These are phyloP conservation scores for Eubucco bourcierii DNA, from an alignment of 2,113 vertebrate genomes.

Conservation along the genomic window DNA sequence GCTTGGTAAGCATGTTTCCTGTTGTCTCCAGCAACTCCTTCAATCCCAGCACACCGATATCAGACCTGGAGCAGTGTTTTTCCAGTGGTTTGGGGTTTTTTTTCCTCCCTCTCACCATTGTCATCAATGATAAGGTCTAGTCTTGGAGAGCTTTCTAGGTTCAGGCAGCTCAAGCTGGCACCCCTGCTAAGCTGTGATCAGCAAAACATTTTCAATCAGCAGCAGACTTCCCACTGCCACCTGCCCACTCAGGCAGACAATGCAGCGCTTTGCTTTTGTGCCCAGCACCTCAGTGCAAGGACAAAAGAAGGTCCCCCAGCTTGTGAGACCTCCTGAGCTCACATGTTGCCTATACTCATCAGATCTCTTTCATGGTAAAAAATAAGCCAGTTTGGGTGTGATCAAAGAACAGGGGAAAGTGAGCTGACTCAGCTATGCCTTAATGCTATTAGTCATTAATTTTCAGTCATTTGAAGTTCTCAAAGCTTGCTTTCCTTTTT, in stretches of 20 bases:
- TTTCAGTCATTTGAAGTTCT: neutral
- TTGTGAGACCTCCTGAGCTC: neutral
- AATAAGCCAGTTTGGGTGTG: neutral
- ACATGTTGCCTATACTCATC: accelerated
- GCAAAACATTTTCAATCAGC: conserved; percentile 5
- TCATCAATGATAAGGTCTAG: neutral
- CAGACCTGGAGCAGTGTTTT: neutral
- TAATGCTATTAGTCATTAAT: neutral
- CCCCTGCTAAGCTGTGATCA: neutral
- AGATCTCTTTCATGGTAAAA: neutral
- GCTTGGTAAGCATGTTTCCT: neutral
- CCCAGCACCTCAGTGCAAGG: neutral
- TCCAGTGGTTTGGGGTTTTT: no score
- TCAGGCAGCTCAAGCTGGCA: neutral
- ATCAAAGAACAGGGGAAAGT: neutral
- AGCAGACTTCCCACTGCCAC: neutral
- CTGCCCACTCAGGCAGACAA: neutral
- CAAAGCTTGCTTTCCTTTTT: neutral
- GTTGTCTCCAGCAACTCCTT: conserved; percentile 9
- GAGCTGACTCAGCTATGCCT: neutral
- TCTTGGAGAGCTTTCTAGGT: conserved; percentile 13
- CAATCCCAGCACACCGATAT: neutral
- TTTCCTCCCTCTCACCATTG: neutral
- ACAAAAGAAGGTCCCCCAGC: neutral
- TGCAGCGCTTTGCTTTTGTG: neutral